Evolutionary conservation across 2,113 vertebrate genomes (phyloP), one percentile per base, ranked within the genome.

Genomic region (Phrynosoma blainvillii): DNA sequence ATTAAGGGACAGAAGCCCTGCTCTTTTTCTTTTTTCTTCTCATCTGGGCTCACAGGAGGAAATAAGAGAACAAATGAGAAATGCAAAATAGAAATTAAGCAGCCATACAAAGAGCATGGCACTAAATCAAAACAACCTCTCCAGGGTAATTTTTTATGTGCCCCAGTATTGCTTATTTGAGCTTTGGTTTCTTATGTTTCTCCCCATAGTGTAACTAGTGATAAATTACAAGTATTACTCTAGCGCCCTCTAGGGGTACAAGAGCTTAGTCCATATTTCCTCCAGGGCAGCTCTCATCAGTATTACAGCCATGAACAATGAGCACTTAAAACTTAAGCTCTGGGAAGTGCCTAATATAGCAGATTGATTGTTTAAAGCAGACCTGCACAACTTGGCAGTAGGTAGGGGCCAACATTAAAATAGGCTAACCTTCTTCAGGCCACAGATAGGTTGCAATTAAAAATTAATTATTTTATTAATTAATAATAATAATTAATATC

Each of bases 11-110:
- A 65, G 54, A 13, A 76, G 21, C 11, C 23, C 2, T 11, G 2
- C 1, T 65, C n/a, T 40, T 36, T 62, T 76, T 77, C 59, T 23
- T 59, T 56, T 32, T 32, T 25, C 52, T 16, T 8, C 56, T 87
- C 75, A 21, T 66, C 59, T 62, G 18, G 7, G 10, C 1, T 10
- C 16, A 23, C 52, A 70, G 36, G 56, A 78, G 77, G 76, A 86
- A 70, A 71, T 32, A 78, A 27, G 18, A 54, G 47, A 75, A 70
- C 40, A 88, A 83, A 83, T 77, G 23, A 77, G n/a, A 88, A 36
- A 25, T 54, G 47, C 36, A 11, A 20, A 42, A 25, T 4, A 71
- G 52, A 30, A 74, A 89, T 2, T 4, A 18, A 47, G 18, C 62
- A 87, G 68, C 74, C 21, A 84, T 13, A 84, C 42, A 9, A 89